phyloP scores from a whole-genome alignment of 2,797 vertebrate species.

The Sebastes oblongus region DNA sequence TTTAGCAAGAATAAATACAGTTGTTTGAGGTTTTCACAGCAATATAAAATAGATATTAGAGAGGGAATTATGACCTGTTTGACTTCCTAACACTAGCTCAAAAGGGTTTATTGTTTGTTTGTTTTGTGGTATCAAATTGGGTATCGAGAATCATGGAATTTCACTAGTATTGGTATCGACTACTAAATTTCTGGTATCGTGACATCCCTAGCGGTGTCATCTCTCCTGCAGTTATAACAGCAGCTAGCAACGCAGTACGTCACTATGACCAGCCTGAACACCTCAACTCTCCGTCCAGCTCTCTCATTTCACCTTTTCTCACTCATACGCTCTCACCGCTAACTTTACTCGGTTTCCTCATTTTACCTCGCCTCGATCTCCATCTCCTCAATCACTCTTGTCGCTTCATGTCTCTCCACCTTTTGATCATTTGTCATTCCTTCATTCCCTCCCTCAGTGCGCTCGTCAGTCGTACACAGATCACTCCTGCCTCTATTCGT shows the following conservation, averaged over 20 bases:
- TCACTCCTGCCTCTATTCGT: constrained; percentile 61
- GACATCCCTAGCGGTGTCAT: not conserved
- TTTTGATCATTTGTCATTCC: constrained; percentile 68
- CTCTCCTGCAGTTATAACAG: constrained; percentile 21
- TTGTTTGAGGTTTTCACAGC: no score
- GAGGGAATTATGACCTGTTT: no score
- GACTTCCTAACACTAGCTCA: no score
- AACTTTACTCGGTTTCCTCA: constrained; percentile 29
- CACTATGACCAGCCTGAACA: constrained; percentile 2
- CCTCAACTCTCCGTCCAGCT: not conserved
- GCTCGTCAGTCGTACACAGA: constrained; percentile 57
- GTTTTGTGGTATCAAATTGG: no score
- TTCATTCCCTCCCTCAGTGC: constrained; percentile 54
- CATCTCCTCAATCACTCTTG: constrained; percentile 48
- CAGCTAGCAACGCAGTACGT: not conserved
- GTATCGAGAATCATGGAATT: no score
- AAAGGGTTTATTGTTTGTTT: no score
- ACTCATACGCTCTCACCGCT: not conserved
- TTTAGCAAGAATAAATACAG: no score
- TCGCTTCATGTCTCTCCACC: constrained; percentile 38
- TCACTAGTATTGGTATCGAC: no score
- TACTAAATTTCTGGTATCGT: no score
- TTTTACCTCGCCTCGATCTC: constrained; percentile 41
- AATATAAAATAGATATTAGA: no score
- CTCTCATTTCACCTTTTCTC: constrained; percentile 13